Base-by-base conservation (phyloP, 2,888 invertebrate species). In the Andrena fulva region DNA sequence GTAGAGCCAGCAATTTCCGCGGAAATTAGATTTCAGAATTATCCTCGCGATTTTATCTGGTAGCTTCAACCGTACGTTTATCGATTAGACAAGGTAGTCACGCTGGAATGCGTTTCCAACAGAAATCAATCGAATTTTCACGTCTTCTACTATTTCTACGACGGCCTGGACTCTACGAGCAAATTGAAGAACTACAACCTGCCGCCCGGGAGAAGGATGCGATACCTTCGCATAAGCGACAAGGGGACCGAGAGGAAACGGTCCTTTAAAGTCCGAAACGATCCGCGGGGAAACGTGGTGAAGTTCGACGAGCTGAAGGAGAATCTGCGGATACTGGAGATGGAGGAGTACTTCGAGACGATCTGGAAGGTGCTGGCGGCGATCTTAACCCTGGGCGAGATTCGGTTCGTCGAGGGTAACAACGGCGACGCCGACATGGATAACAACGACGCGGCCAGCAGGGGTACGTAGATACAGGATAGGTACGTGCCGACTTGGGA, bases 51-150 rank as follows among this genome's bases (percentile, higher is more conserved):
- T 4, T 6, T 24, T 27, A 20, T 4, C 24, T 10, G 33, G 27
- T 62, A 52, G 16, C 73, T 59, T 31, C 35, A 35, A 56, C 59
- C 27, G 24, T n/a, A 7, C n/a, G 56, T 42, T 72, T 59, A 50
- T 33, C 68, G 12, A 68, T 69, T 52, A 7, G 50, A 33, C 73
- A 48, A 29, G 66, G 20, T 12, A 33, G 24, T 77, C 10, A 31
- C 35, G n/a, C 4, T 5, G 50, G 33, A 50, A 54, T 33, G 50
- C 50, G 24, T 75, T 64, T 33, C n/a, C 56, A 5, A 48, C 93
- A 98, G 98, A 95, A 95, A 95, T 81, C 98, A 98, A 93, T 96
- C 97, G 69, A 99, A 98, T 92, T 99, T 98, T 92, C 97, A 98
- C 93, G 96, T 98, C 29, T 96, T 99, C 84, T 98, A 99, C 94